These are phyloP conservation scores for Megatriorchis doriae DNA, from an alignment of 2,113 vertebrate genomes.

Conservation along the genomic window DNA sequence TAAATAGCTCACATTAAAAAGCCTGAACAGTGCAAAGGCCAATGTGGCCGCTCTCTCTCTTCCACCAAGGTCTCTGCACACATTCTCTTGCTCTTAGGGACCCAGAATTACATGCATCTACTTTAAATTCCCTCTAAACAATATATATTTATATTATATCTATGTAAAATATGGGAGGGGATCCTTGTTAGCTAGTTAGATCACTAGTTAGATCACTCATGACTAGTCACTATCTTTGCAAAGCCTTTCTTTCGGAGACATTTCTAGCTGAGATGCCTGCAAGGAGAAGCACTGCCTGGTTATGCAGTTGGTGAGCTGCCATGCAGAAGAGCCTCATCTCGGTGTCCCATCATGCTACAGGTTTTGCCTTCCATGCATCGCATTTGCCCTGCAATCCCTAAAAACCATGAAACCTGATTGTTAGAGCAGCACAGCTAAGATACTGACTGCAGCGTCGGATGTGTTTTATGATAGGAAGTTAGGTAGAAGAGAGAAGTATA, in stretches of 20 bases:
- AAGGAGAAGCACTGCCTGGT: not conserved
- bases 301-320: not conserved
- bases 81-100: not conserved
- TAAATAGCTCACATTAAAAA: not conserved
- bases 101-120: not conserved
- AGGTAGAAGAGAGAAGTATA: not conserved
- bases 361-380: not conserved
- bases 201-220: not conserved
- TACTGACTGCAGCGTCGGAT: not conserved
- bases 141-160: too few relatives aligned
- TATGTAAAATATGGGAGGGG: not conserved
- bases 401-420: not conserved
- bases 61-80: not conserved
- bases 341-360: not conserved
- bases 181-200: not conserved
- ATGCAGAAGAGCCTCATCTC: not conserved
- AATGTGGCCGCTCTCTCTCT: not conserved
- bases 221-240: fast-evolving
- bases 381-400: not conserved
- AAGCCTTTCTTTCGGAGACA: not conserved
- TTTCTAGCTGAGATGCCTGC: not conserved
- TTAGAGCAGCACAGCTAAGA: not conserved
- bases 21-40: not conserved
- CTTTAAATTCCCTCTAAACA: not conserved
- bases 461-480: not conserved